Base-by-base conservation (phyloP, 1,140 invertebrate genomes). In the Cotesia glomerata region DNA sequence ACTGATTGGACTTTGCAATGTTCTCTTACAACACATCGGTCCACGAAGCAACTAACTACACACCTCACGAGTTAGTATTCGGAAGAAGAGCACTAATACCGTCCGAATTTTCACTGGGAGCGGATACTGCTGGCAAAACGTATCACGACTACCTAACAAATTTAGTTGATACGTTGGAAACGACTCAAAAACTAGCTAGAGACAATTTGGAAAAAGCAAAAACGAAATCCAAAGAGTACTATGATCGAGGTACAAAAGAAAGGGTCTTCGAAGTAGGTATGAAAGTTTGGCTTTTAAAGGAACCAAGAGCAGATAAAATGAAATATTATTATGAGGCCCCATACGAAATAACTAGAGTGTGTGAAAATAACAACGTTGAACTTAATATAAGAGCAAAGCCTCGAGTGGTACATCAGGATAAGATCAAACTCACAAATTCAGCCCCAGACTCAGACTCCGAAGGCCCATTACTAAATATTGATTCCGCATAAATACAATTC, bases 11-110 rank as follows among this genome's bases (percentile, higher is more conserved):
- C 3, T 32, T 72, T 5, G 70, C 70, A 4, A 65, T 35, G 39
- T 72, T 39, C 16, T 72, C 49, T 13, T 66, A 66, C 13, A 72
- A 72, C 51, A 72, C 70, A 0, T 58, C 62, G 8, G 34, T 52
- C 4, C 70, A 72, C 36, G 62, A 65, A 9, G 71, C 34, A 5
- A 72, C 71, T 3, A 45, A 59, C 3, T 66, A 45, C 32, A 72
- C 62, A 2, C 49, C 70, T 3, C 35, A 58, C 9, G 51, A 72
- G 14, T 14, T 66, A 14, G 54, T 66, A 14, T 72, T 72, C n/a
- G 71, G 63, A 1, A 26, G 49, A 26, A 2, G 54, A 11, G 70
- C 70, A 36, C 34, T 26, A 39, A 8, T 71, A 14, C 70, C 70
- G 16, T 71, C 70, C 1, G 52, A 56, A 7, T 45, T 45, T n/a